Base-by-base conservation (phyloP, 2,113 vertebrate species). In the Oxyruncus cristatus region DNA sequence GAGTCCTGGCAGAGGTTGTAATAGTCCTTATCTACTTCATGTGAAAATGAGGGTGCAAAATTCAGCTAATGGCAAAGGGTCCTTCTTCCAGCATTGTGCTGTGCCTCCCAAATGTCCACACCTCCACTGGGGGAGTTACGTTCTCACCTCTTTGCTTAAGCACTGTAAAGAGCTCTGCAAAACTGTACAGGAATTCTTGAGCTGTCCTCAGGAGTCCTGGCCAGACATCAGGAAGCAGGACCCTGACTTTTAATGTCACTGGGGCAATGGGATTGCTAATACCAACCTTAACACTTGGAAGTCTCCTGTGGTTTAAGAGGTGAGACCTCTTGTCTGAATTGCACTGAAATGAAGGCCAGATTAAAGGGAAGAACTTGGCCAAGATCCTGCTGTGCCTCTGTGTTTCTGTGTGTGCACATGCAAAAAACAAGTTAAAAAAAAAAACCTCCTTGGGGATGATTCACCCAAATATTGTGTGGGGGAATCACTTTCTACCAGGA, bases 381-480 rank as follows among this genome's bases (percentile, higher is more conserved):
- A 28, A 70, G 71, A 59, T 39, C 70, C 68, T 46, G 56, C 76
- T 46, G 58, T 85, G 76, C 44, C 20, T 68, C 26, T 79, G 18
- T 63, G 73, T 88, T 77, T 37, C 58, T 78, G 28, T 84, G 27
- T 62, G 66, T 67, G 70, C 74, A n/a, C 78, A 39, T 35, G 37
- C 26, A 56, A 71, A 74, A 88, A 66, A 14, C 21, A 71, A 62
- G 46, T 35, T 35, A 3, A 47, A 23, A 63, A 61, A 61, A n/a
- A 58, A 67, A 73, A 5, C 0, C 4, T 46, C 41, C 32, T 33
- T 92, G 79, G 32, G 39, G 92, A 77, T 92, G 73, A 87, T 89
- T 95, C 91, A 78, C 74, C 35, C 83, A 95, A 81, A 92, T 94
- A 92, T 77, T 86, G 56, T 74, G 90, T n/a, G 55, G 32, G 53